phyloP scores from a whole-genome alignment of 2,888 invertebrate species.

The Notodonta ziczac region DNA sequence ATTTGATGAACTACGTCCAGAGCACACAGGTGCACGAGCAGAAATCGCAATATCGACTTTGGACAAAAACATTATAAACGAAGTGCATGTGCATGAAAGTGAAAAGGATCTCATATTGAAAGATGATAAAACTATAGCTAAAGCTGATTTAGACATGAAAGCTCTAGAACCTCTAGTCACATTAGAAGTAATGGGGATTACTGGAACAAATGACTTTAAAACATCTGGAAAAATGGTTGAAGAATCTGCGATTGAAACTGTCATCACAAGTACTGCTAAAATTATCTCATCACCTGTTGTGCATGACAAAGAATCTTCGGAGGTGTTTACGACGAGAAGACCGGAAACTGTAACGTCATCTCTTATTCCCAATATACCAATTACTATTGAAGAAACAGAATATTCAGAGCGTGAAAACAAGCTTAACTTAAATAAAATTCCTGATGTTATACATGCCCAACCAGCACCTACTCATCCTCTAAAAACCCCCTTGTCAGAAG shows the following conservation, averaged over 20 bases:
- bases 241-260: constrained; percentile 65
- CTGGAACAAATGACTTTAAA: constrained; percentile 76
- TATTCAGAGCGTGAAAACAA: constrained; percentile 87
- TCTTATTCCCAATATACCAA: constrained; percentile 84
- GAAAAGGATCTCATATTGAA: constrained; percentile 83
- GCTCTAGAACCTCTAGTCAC: constrained; percentile 85
- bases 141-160: constrained; percentile 85
- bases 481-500: constrained; percentile 70
- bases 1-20: constrained; percentile 72
- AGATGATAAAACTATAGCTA: constrained; percentile 76
- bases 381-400: constrained; percentile 86
- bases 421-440: constrained; percentile 63
- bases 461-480: constrained; percentile 62
- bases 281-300: constrained; percentile 84
- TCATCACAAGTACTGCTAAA: constrained; percentile 87
- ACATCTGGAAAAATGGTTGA: constrained; percentile 75
- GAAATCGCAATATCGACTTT: constrained; percentile 79
- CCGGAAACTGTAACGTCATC: constrained; percentile 69
- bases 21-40: constrained; percentile 67
- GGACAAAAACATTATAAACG: constrained; percentile 84
- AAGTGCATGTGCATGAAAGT: constrained; percentile 87
- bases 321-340: constrained; percentile 53
- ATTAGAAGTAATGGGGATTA: constrained; percentile 80
- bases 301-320: constrained; percentile 87
- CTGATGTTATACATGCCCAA: constrained; percentile 51